Percentiles rank a stretch among this genome's conserved stretches.
Conservation (phyloP, 2,888 invertebrate species). For the Chaitophorus viminalis region DNA sequence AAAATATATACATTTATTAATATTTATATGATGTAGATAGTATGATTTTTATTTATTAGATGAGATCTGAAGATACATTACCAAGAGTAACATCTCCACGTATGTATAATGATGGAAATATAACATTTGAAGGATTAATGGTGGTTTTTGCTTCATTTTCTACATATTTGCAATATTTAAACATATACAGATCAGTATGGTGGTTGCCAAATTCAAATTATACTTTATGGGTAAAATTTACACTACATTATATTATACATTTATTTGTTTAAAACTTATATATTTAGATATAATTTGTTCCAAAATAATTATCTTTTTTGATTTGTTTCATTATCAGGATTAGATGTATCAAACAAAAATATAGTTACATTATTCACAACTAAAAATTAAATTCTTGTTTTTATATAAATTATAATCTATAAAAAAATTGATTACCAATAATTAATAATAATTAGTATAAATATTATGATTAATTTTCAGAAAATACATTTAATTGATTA, state of each 20-base stretch:
- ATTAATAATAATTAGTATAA: background rate
- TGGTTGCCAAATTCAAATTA: conserved; percentile 92
- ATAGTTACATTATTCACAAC: background rate
- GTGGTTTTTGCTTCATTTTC: conserved; percentile 82
- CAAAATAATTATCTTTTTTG: background rate
- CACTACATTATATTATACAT: background rate
- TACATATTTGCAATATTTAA: conserved; percentile 89
- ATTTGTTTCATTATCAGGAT: background rate
- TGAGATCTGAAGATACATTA: conserved; percentile 53
- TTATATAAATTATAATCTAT: background rate
- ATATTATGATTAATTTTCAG: conserved; percentile 71
- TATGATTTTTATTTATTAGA: conserved; percentile 24
- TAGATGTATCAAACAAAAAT: background rate
- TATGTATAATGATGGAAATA: conserved; percentile 56
- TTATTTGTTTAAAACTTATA: background rate
- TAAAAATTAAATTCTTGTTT: background rate
- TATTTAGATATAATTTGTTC: background rate
- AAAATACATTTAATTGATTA: conserved; percentile 94
- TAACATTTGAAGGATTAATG: conserved; percentile 87
- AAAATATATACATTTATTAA: background rate
- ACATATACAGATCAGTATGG: conserved; percentile 95
- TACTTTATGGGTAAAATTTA: conserved; percentile 53
- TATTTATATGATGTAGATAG: background rate
- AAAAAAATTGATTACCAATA: background rate
- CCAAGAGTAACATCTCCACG: conserved; percentile 56